phyloP scores from a whole-genome alignment of 2,113 vertebrate genomes.

The Atractosteus spatula region DNA sequence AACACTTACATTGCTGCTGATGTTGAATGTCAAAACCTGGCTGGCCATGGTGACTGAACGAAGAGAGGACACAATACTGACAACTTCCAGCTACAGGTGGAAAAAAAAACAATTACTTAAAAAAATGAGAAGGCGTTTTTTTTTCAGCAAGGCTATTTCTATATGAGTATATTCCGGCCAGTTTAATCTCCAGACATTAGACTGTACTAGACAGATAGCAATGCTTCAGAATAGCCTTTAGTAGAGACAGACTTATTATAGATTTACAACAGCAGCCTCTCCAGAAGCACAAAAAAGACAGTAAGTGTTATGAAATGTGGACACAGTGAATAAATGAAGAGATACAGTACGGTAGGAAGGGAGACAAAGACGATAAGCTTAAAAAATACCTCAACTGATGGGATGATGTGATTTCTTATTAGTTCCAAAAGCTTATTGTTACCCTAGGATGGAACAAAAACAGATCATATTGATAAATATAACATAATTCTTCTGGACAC shows the following conservation, averaged over 20 bases:
- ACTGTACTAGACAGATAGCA: neutral
- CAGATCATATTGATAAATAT: too few relatives aligned
- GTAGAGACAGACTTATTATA: too few relatives aligned
- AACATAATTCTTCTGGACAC: too few relatives aligned
- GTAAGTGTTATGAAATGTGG: too few relatives aligned
- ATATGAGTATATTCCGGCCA: neutral
- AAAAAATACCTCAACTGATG: constrained; percentile 59
- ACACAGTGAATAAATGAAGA: too few relatives aligned
- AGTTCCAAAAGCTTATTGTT: constrained; percentile 80
- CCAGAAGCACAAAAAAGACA: too few relatives aligned
- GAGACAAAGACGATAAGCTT: too few relatives aligned
- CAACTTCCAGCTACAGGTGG: constrained; percentile 72
- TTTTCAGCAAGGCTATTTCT: neutral
- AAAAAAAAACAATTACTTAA: constrained; percentile 9
- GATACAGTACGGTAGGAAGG: too few relatives aligned
- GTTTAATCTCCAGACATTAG: too few relatives aligned
- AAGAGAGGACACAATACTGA: constrained; percentile 62
- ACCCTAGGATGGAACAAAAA: constrained; percentile 64
- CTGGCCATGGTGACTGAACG: constrained; percentile 75
- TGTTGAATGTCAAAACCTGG: constrained; percentile 76
- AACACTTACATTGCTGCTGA: constrained; percentile 71
- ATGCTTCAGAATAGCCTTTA: too few relatives aligned
- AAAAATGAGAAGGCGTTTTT: neutral
- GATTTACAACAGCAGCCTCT: too few relatives aligned
- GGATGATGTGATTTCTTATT: constrained; percentile 78